Evolutionary conservation across 1,140 invertebrate genomes (phyloP).

Genomic region (Lerema accius): DNA sequence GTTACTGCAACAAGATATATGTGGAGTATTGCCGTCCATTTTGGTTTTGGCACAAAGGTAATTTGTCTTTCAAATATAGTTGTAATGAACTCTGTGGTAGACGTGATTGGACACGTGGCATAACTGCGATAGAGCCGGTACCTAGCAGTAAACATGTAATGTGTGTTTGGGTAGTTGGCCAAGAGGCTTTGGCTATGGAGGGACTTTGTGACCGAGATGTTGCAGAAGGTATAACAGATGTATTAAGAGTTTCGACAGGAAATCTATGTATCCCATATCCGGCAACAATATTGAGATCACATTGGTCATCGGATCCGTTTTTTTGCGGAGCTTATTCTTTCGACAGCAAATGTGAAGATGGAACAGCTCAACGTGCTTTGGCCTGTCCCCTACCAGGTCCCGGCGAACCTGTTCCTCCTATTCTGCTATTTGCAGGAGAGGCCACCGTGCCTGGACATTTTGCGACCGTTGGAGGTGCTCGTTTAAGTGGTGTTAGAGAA

Average conservation of each 20-base stretch:
- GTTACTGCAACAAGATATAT: conserved; percentile 90
- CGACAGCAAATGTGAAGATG: conserved; percentile 79
- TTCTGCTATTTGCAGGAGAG: conserved; percentile 92
- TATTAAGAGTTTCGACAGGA: conserved; percentile 85
- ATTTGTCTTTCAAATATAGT: conserved; percentile 84
- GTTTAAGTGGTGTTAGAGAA: conserved; percentile 85
- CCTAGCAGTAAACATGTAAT: conserved; percentile 85
- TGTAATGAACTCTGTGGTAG: conserved; percentile 81
- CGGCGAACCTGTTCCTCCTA: conserved; percentile 72
- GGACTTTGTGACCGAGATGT: conserved; percentile 85
- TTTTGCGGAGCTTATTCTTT: conserved; percentile 87
- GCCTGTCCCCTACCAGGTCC: conserved; percentile 84
- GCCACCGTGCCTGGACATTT: conserved; percentile 85
- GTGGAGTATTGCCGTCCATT: conserved; percentile 89
- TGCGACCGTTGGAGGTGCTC: conserved; percentile 89
- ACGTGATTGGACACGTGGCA: conserved; percentile 87
- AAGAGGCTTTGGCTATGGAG: conserved; percentile 88
- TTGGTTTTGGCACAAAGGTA: conserved; percentile 86
- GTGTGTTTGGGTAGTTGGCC: conserved; percentile 83
- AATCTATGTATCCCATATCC: conserved; percentile 85
- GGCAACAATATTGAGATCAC: conserved; percentile 84
- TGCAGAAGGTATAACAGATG: conserved; percentile 84
- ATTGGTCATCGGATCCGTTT: conserved; percentile 85
- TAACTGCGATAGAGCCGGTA: conserved; percentile 83
- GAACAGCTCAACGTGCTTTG: conserved; percentile 84